A percentile compares a stretch with the other conserved stretches of the same genome.
Evolutionary conservation across 2,888 invertebrate species (phyloP).

Genomic region (Campoplex capitator): DNA sequence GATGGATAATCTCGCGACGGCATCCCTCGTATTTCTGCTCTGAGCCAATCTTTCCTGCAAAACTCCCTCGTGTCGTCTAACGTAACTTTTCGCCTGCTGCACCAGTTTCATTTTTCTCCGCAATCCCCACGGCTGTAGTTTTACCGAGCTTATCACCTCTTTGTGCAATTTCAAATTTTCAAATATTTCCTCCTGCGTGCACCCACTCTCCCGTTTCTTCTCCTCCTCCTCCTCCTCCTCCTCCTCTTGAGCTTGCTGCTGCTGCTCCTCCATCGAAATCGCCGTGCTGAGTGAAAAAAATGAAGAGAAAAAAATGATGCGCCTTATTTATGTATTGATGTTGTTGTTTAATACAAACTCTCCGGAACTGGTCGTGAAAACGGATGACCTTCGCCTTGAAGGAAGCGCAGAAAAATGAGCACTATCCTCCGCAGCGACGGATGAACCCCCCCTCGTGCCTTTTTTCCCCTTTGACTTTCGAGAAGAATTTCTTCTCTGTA

Average conservation of each 20-base stretch:
- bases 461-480: constrained; percentile 89
- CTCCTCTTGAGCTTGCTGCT: constrained; percentile 87
- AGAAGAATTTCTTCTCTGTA: constrained; percentile 91
- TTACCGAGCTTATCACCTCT: constrained; percentile 94
- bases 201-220: constrained; percentile 90
- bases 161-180: constrained; percentile 96
- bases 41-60: constrained; percentile 95
- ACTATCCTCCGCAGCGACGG: constrained; percentile 86
- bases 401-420: constrained; percentile 83
- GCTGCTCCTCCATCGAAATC: constrained; percentile 91
- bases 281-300: constrained; percentile 87
- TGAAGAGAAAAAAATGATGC: too few relatives aligned
- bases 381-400: constrained; percentile 88
- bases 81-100: constrained; percentile 93
- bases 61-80: constrained; percentile 95
- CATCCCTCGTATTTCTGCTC: constrained; percentile 93
- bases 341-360: constrained; percentile 87
- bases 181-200: constrained; percentile 93
- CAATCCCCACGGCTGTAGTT: constrained; percentile 94
- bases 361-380: constrained; percentile 94
- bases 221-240: constrained; percentile 89
- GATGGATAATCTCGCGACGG: constrained; percentile 93
- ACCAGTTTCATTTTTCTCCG: constrained; percentile 93
- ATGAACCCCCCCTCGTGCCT: constrained; percentile 86
- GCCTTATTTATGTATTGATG: neutral